Conservation (phyloP, 1,140 invertebrate genomes). For the Andrena cerasifolii region DNA sequence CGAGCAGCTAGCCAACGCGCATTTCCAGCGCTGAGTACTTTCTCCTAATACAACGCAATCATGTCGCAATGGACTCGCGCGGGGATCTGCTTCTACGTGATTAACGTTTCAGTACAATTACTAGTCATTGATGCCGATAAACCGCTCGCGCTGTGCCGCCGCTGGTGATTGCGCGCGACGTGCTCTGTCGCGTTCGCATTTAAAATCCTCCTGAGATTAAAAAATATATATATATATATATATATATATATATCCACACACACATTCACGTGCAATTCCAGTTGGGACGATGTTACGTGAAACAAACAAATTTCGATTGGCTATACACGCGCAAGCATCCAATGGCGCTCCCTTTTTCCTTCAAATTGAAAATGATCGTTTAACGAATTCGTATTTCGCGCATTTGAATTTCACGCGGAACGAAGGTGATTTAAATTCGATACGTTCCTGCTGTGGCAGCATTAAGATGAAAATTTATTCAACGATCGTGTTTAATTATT, state of each 20-base stretch:
- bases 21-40: slow-evolving; percentile 1
- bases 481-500: slow-evolving; percentile 28
- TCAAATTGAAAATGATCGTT: slow-evolving; percentile 7
- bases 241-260: too few relatives aligned
- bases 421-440: slow-evolving; percentile 37
- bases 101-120: slow-evolving; percentile 68
- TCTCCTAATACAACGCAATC: slow-evolving; percentile 48
- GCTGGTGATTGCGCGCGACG: slow-evolving; percentile 35
- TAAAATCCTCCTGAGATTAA: slow-evolving; percentile 37
- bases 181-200: slow-evolving; percentile 8
- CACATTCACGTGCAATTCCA: neutral
- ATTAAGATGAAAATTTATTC: slow-evolving; percentile 41
- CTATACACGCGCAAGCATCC: neutral
- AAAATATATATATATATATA: too few relatives aligned
- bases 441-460: neutral
- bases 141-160: slow-evolving; percentile 41
- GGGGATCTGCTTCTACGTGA: slow-evolving; percentile 47
- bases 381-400: slow-evolving; percentile 2
- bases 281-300: neutral
- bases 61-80: slow-evolving; percentile 39
- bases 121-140: slow-evolving; percentile 60
- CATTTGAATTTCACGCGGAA: neutral
- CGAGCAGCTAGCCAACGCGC: neutral
- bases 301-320: slow-evolving; percentile 23
- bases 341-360: neutral